These are phyloP conservation scores for Drosophila kurseongensis DNA, from an alignment of 1,140 invertebrate genomes.

Conservation along the genomic window DNA sequence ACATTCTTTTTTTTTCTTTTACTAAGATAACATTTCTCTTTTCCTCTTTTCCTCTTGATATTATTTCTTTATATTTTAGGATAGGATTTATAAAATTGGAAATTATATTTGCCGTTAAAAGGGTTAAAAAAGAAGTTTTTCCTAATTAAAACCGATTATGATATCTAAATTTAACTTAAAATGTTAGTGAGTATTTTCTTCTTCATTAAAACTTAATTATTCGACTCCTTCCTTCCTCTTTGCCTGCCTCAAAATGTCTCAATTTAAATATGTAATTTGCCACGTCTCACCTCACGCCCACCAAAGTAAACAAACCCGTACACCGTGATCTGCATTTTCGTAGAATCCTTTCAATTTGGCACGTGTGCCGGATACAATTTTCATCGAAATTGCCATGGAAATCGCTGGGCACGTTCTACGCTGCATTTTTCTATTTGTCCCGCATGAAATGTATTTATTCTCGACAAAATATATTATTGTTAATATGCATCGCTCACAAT, in stretches of 20 bases:
- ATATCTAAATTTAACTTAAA: too few species aligned
- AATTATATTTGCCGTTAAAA: too few species aligned
- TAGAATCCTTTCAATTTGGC: constrained; percentile 67
- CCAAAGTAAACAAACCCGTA: constrained; percentile 12
- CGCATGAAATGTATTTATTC: constrained; percentile 63
- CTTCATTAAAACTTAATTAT: neutral
- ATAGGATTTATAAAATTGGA: too few species aligned
- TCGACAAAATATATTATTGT: constrained; percentile 69
- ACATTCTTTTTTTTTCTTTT: too few species aligned
- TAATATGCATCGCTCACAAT: constrained; percentile 64
- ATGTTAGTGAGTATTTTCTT: neutral
- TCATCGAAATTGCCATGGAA: constrained; percentile 54
- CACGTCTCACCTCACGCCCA: constrained; percentile 48
- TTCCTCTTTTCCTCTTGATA: too few species aligned
- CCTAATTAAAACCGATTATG: too few species aligned
- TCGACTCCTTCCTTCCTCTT: neutral
- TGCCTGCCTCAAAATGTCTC: neutral
- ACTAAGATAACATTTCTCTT: too few species aligned
- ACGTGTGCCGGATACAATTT: constrained; percentile 80
- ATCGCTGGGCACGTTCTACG: constrained; percentile 45
- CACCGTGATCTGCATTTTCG: constrained; percentile 25
- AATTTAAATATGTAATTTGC: constrained; percentile 37
- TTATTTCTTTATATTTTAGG: too few species aligned
- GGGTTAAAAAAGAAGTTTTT: too few species aligned
- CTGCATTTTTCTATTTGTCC: constrained; percentile 36